Conservation (phyloP, 2,888 invertebrate genomes). For the Rotaria macrura region DNA sequence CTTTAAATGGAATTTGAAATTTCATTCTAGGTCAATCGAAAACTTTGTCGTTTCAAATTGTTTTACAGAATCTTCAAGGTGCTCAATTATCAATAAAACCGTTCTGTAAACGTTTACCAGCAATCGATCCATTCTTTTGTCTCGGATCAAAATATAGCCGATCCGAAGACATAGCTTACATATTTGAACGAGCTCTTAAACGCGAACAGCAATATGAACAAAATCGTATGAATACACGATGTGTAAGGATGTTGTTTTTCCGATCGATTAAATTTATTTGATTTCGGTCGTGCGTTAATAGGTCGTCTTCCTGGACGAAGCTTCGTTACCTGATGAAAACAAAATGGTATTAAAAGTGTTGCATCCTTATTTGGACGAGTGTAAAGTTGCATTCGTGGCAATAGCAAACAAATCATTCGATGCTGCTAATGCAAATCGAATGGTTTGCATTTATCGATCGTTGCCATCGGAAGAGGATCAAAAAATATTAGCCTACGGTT, state of each 20-base stretch:
- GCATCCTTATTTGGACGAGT: slow-evolving; percentile 11
- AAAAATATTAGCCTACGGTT: slow-evolving; percentile 15
- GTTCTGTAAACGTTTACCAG: slow-evolving; percentile 20
- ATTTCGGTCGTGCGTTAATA: not conserved
- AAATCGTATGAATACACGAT: not conserved
- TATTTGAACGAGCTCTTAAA: slow-evolving; percentile 14
- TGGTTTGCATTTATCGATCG: slow-evolving; percentile 14
- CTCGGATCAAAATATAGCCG: slow-evolving; percentile 16
- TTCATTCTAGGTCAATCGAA: not conserved
- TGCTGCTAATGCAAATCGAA: slow-evolving; percentile 18
- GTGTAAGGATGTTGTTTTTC: not conserved
- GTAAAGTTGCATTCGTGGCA: slow-evolving; percentile 16
- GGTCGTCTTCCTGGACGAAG: slow-evolving; percentile 13
- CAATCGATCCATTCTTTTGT: slow-evolving; percentile 11
- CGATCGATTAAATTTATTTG: not conserved
- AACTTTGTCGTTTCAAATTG: slow-evolving; percentile 18
- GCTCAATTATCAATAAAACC: slow-evolving; percentile 14
- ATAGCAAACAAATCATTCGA: not conserved
- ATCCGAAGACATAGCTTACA: not conserved
- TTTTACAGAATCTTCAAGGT: slow-evolving; percentile 6
- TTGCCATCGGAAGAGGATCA: not conserved
- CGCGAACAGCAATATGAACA: slow-evolving; percentile 18
- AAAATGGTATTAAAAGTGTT: slow-evolving; percentile 3
- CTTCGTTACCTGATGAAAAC: not conserved
- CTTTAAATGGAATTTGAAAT: not conserved